Base-by-base conservation (phyloP, 2,888 invertebrate genomes). In the Artemia sp. region DNA sequence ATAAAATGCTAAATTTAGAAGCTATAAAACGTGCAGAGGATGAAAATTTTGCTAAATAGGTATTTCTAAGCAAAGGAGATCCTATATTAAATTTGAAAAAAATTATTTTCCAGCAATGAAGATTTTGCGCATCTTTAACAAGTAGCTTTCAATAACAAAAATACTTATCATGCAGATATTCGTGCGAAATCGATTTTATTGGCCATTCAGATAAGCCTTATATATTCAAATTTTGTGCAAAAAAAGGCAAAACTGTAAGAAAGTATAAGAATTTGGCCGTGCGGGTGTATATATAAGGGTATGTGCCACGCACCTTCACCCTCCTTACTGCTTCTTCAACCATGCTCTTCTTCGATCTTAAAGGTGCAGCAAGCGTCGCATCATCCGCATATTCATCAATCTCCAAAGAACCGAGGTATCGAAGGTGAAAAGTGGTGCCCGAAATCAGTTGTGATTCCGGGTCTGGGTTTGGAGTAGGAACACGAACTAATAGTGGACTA, bases 301-400 rank as follows among this genome's bases (percentile, higher is more conserved):
- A 70, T 38, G 68, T 68, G 69, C 75, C 77, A 80, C 82, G 81
- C 84, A 89, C 89, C 89, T 89, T 89, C 78, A 89, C 87, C 82
- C 88, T 88, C 80, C 85, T 85, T 81, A 89, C 88, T 76, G 89
- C 89, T 80, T 89, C 88, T 81, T 89, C 89, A 77, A 89, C 89
- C 89, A 89, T 89, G 82, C 86, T 85, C 85, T 89, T 89, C 86
- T 89, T 89, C 81, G 85, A 86, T 77, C 88, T 82, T 80, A 85
- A 86, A 80, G 87, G 85, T 77, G 87, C 82, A 76, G 86, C 82
- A 24, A 58, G 64, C 24, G 64, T 58, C 14, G 64, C 64, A 58
- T 58, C 64, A 58, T 58, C 64, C n/a, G 14, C 64, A 70, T 73
- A 71, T 83, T 88, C 89, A 79, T 88, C 88, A 78, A 89, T 87